Percentiles rank a stretch among this genome's conserved stretches.
phyloP scores from a whole-genome alignment of 2,797 vertebrate species.

The Onychomys arenicola region DNA sequence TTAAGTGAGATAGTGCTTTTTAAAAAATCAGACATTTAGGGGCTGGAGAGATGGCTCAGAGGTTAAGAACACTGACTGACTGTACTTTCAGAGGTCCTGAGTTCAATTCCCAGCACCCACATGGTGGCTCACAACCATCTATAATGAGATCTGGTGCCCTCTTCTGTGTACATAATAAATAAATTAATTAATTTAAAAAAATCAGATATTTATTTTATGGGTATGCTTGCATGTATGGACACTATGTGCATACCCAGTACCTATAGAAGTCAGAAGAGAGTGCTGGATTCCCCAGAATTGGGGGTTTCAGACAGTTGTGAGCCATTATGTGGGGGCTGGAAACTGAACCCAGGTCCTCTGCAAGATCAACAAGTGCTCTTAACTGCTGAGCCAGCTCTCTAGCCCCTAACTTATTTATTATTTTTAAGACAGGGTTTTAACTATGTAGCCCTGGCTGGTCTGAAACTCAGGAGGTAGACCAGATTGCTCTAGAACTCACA shows the following conservation, averaged over 20 bases:
- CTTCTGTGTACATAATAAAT: too few species aligned
- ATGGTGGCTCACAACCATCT: too few species aligned
- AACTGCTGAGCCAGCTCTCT: not conserved
- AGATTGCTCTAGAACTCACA: not conserved
- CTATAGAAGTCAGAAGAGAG: not conserved
- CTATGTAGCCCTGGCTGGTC: not conserved
- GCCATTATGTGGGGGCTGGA: not conserved
- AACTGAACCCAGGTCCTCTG: too few species aligned
- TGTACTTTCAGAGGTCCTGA: too few species aligned
- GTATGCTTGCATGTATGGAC: not conserved
- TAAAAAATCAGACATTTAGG: too few species aligned
- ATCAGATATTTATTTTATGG: not conserved
- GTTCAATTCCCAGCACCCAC: too few species aligned
- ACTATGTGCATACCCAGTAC: not conserved
- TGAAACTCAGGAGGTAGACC: not conserved
- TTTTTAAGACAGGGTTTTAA: not conserved
- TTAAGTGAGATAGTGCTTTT: not conserved
- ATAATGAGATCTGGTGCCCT: too few species aligned
- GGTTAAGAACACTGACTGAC: too few species aligned
- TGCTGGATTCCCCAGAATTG: not conserved
- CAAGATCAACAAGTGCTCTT: not conserved
- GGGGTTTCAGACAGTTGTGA: not conserved
- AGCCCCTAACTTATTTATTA: not conserved
- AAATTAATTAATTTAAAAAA: too few species aligned
- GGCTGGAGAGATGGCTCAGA: too few species aligned